These are phyloP conservation scores for Phaenicophaeus curvirostris DNA, from an alignment of 2,797 vertebrate species.

Conservation along the genomic window DNA sequence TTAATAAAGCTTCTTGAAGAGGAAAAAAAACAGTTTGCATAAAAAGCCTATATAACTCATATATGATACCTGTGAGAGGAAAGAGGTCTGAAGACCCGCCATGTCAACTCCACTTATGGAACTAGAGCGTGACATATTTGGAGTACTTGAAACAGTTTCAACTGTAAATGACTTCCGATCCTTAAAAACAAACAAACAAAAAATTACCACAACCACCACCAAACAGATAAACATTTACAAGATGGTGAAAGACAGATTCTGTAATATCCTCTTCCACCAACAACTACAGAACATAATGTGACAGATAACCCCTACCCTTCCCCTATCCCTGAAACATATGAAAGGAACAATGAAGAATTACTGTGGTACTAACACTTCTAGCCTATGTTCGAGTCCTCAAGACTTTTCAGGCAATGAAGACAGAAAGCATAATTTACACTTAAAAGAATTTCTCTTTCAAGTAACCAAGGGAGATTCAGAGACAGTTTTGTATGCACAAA, in stretches of 20 bases:
- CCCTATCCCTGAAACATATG: background rate
- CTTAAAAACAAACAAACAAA: conserved; percentile 56
- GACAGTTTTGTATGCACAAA: background rate
- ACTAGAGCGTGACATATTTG: conserved; percentile 93
- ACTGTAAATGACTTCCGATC: conserved; percentile 83
- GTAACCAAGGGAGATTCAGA: background rate
- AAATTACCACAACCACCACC: background rate
- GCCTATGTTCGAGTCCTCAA: background rate
- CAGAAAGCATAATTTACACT: background rate
- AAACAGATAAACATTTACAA: background rate
- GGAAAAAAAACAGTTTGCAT: background rate
- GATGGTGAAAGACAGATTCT: background rate
- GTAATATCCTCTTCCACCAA: background rate
- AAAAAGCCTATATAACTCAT: background rate
- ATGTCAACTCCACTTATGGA: conserved; percentile 91
- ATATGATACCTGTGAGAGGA: conserved; percentile 86
- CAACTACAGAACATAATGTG: background rate
- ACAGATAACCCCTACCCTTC: background rate
- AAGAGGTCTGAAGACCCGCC: conserved; percentile 85
- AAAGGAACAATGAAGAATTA: background rate
- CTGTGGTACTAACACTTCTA: background rate
- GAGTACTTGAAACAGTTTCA: conserved; percentile 88
- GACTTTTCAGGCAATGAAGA: background rate
- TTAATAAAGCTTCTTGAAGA: background rate
- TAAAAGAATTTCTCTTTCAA: background rate